A percentile compares a stretch with the other conserved stretches of the same genome.
These are phyloP conservation scores for Drosophila funebris DNA, from an alignment of 1,140 invertebrate genomes.

Conservation along the genomic window DNA sequence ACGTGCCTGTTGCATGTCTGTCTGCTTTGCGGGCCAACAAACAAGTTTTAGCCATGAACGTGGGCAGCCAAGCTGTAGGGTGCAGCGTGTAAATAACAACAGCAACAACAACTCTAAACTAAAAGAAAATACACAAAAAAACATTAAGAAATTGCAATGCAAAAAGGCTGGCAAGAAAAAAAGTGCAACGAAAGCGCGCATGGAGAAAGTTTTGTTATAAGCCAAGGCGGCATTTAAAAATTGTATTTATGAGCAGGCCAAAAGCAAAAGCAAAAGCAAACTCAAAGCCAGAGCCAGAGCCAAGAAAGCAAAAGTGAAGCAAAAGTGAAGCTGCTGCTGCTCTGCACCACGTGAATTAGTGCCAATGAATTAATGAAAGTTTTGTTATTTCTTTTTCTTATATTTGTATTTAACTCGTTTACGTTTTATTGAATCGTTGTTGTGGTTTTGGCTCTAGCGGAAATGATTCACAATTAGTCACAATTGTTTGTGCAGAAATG, in stretches of 20 bases:
- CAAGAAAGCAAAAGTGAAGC: constrained; percentile 8
- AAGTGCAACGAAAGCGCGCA: constrained; percentile 73
- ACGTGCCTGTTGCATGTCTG: constrained; percentile 50
- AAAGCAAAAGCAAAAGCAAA: constrained; percentile 53
- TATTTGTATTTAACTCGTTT: constrained; percentile 43
- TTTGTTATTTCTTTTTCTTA: constrained; percentile 38
- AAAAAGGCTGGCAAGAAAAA: constrained; percentile 45
- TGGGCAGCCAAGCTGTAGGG: constrained; percentile 54
- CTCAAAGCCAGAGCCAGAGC: constrained; percentile 24
- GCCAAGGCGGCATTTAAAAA: constrained; percentile 77
- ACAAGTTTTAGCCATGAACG: constrained; percentile 71
- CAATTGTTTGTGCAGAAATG: constrained; percentile 39
- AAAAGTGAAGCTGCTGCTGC: not conserved
- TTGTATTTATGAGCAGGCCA: constrained; percentile 64
- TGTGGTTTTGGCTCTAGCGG: constrained; percentile 7
- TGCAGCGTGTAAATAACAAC: constrained; percentile 34
- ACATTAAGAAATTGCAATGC: constrained; percentile 41
- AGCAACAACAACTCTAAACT: not conserved
- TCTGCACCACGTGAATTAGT: constrained; percentile 54
- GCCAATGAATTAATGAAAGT: constrained; percentile 73
- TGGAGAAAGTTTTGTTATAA: constrained; percentile 67
- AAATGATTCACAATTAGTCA: constrained; percentile 61
- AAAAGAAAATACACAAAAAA: not conserved
- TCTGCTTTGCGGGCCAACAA: constrained; percentile 46
- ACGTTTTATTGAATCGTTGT: constrained; percentile 29